Evolutionary conservation across 2,888 invertebrate species (phyloP).

Genomic region (Cactoblastis cactorum): DNA sequence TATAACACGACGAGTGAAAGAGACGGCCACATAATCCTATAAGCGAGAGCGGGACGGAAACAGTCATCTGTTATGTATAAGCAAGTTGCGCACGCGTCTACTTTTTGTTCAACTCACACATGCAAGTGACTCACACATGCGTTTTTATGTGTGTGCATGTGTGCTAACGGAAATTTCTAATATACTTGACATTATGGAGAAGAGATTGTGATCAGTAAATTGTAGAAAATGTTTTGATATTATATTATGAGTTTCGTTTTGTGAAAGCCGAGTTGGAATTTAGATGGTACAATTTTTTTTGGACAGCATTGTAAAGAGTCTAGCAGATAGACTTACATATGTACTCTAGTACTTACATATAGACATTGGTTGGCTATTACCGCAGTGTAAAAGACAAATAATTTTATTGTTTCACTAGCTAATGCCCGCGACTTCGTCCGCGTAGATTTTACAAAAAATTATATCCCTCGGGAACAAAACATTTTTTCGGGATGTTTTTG

Average conservation of each 20-base stretch:
- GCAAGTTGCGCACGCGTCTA: constrained; percentile 50
- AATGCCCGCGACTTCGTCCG: no score
- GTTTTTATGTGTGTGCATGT: constrained; percentile 23
- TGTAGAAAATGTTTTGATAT: constrained; percentile 19
- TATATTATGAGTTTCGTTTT: not conserved
- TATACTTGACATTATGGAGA: constrained; percentile 48
- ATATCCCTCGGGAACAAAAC: no score
- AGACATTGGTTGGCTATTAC: no score
- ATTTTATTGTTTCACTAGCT: no score
- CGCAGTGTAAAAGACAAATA: no score
- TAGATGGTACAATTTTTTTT: no score
- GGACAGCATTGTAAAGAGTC: no score
- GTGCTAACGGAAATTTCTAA: constrained; percentile 65
- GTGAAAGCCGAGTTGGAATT: constrained; percentile 15
- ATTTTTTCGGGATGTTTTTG: no score
- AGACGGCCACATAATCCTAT: constrained; percentile 21
- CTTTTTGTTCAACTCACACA: constrained; percentile 51
- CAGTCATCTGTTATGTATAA: constrained; percentile 49
- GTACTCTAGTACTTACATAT: no score
- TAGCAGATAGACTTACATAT: no score
- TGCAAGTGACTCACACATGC: constrained; percentile 18
- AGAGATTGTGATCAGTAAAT: constrained; percentile 40
- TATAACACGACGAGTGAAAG: constrained; percentile 21
- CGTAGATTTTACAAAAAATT: no score
- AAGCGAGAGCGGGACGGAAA: constrained; percentile 30